Conservation (phyloP, 2,113 vertebrate species). For the Tamias sibiricus region DNA sequence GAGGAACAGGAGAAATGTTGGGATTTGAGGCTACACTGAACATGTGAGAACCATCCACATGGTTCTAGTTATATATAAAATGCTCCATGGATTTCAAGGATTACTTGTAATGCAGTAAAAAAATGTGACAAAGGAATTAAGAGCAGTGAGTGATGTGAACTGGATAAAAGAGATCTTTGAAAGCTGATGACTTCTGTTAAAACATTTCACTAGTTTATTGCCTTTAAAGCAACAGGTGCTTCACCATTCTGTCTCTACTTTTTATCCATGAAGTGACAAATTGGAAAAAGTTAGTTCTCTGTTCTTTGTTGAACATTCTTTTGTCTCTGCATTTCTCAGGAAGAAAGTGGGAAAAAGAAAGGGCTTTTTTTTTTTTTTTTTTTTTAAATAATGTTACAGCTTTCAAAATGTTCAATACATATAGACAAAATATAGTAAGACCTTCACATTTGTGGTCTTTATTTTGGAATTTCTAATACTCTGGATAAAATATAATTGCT, state of each 20-base stretch:
- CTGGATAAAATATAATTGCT: conserved; percentile 37
- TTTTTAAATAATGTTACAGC: conserved; percentile 39
- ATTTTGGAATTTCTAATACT: conserved; percentile 58
- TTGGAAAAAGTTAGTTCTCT: conserved; percentile 64
- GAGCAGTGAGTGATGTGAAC: conserved; percentile 78
- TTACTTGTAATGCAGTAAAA: conserved; percentile 80
- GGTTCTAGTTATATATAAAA: conserved; percentile 79
- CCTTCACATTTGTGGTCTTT: conserved; percentile 38
- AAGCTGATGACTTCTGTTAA: conserved; percentile 82
- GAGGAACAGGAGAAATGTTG: conserved; percentile 32
- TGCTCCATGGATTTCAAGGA: conserved; percentile 77
- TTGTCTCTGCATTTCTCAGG: conserved; percentile 59
- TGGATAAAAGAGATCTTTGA: conserved; percentile 82
- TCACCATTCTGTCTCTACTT: conserved; percentile 78
- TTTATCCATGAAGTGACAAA: conserved; percentile 79
- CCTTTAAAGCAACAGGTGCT: conserved; percentile 80
- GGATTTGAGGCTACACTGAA: background rate
- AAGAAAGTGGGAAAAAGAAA: conserved; percentile 48
- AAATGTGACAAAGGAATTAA: conserved; percentile 83
- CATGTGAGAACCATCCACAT: conserved; percentile 62
- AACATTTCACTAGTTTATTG: conserved; percentile 79
- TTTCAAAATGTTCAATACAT: conserved; percentile 39
- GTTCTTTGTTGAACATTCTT: conserved; percentile 77
- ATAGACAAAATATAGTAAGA: conserved; percentile 50
- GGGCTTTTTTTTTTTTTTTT: no score